Base-by-base conservation (phyloP, 2,797 vertebrate species). In the Apogon hyalosoma region DNA sequence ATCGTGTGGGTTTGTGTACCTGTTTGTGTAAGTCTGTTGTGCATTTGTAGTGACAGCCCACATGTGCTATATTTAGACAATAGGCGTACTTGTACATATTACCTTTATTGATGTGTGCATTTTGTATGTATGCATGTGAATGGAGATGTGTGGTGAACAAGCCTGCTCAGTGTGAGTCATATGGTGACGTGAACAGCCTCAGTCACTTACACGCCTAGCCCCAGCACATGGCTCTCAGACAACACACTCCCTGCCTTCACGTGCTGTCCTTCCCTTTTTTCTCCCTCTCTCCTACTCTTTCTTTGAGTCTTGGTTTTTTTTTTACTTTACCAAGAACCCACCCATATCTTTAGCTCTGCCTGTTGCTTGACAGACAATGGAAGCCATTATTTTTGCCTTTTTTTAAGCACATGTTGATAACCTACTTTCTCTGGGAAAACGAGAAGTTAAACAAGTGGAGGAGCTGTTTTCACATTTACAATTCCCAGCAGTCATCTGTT, bases 241-340 rank as follows among this genome's bases (percentile, higher is more conserved):
- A 79, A 85, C 91, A 90, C 88, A 87, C 89, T 90, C 82, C 72
- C 82, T 72, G 84, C 69, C 74, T 87, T 92, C 90, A 91, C 85
- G 82, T 94, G 88, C 78, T 69, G 43, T 14, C 79, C 73, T 71
- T 68, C 71, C 55, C 60, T 63, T 51, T 36, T 67, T 47, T 65
- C 57, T 73, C 52, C 12, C 68, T 60, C 61, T 46, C 69, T 70
- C 55, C 11, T 53, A 19, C 31, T 62, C 28, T 38, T 24, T 57
- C 24, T 53, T 54, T 39, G 10, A 41, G 15, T 46, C 12, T 31
- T 33, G 4, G 40, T 53, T 70, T 58, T 58, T 70, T 58, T 58
- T 6, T 9, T 4, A 0, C 69, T 63, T 59, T 53, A 70, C 69
- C 47, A 33, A 56, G 66, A 85, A 66, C 69, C 63, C 75, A 75